Conservation (phyloP, 2,888 invertebrate genomes). For the Drosophila paracracens region DNA sequence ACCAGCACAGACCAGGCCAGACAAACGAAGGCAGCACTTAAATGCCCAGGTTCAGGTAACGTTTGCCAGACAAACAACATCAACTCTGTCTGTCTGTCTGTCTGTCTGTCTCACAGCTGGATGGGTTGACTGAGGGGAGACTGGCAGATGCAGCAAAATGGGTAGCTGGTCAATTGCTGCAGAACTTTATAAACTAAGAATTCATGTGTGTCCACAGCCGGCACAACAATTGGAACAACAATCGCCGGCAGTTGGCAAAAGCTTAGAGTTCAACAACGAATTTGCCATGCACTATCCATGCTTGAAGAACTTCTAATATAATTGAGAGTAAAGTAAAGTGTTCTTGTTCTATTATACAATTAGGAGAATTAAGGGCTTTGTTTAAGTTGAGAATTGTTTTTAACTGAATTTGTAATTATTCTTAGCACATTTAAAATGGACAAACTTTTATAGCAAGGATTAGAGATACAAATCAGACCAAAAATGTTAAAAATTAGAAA, state of each 20-base stretch:
- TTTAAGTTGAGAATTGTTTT: too few species aligned
- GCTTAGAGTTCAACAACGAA: not conserved
- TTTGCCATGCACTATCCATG: conserved; percentile 18
- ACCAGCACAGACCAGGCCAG: conserved; percentile 2
- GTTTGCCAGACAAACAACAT: conserved; percentile 62
- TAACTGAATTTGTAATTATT: too few species aligned
- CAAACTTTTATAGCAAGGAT: not conserved
- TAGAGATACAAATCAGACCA: not conserved
- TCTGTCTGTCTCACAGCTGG: not conserved
- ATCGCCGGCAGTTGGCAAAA: conserved; percentile 26
- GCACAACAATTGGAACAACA: conserved; percentile 43
- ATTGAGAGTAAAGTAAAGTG: not conserved
- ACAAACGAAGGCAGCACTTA: conserved; percentile 1
- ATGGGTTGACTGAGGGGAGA: not conserved
- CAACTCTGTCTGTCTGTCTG: not conserved
- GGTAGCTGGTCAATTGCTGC: conserved; percentile 52
- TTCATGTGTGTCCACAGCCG: conserved; percentile 65
- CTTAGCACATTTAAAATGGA: too few species aligned
- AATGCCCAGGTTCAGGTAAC: conserved; percentile 72
- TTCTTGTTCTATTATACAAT: not conserved
- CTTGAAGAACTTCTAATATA: not conserved
- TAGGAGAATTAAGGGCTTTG: not conserved
- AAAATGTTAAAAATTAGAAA: not conserved
- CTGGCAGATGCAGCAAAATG: not conserved
- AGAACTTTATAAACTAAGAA: conserved; percentile 76